A percentile compares a stretch with the other conserved stretches of the same genome.
These are phyloP conservation scores for Leistus spinibarbis DNA, from an alignment of 2,888 invertebrate species.

Conservation along the genomic window DNA sequence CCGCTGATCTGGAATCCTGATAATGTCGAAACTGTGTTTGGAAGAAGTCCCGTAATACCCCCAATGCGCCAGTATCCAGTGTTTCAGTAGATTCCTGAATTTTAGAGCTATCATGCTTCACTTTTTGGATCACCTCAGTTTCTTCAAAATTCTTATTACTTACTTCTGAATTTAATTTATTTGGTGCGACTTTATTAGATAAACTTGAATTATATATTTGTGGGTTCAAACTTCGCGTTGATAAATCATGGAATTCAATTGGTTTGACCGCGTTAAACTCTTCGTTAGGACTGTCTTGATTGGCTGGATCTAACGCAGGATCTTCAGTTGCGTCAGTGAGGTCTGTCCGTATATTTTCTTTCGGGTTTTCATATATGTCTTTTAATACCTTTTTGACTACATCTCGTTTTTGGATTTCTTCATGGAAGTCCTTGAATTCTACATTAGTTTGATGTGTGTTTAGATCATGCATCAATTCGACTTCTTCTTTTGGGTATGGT, in stretches of 20 bases:
- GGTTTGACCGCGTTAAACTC: constrained; percentile 18
- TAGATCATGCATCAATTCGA: constrained; percentile 19
- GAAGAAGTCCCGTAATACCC: constrained; percentile 53
- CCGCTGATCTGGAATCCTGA: background rate
- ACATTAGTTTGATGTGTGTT: background rate
- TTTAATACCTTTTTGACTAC: constrained; percentile 33
- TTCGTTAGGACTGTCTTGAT: constrained; percentile 1
- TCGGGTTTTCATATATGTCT: constrained; percentile 32
- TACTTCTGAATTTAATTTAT: background rate
- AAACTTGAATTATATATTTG: constrained; percentile 47
- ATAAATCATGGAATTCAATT: constrained; percentile 8
- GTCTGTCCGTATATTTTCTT: constrained; percentile 31
- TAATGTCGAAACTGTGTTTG: constrained; percentile 49
- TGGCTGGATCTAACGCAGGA: background rate
- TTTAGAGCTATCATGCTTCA: constrained; percentile 52
- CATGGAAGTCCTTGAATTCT: constrained; percentile 22
- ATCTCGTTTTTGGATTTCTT: constrained; percentile 28
- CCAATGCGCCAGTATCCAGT: constrained; percentile 51
- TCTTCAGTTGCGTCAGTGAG: background rate
- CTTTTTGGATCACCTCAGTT: constrained; percentile 48
- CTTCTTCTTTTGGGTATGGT: constrained; percentile 49
- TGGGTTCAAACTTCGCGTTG: background rate
- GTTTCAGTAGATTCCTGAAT: constrained; percentile 50
- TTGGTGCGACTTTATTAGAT: constrained; percentile 27
- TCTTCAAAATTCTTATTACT: constrained; percentile 42